Evolutionary conservation across 2,113 vertebrate species (phyloP), one percentile per base, ranked within the genome.

Genomic region (Chaetops frenatus): DNA sequence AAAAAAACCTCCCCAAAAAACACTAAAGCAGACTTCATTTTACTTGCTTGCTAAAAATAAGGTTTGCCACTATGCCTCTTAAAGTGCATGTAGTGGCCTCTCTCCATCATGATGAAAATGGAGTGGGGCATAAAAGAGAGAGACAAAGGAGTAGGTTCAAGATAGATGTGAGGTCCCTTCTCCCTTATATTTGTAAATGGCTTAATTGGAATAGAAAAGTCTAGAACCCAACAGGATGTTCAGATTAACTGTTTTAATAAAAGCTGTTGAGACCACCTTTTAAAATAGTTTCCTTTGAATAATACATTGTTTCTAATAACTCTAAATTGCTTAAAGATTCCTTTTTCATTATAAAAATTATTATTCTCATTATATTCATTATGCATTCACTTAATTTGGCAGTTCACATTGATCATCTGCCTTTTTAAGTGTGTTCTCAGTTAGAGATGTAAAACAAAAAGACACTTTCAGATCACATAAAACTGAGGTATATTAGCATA

Each of bases 301-400:
- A 90, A 96, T 94, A 53, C 76, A 96, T 94, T 79, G 29, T 87
- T 90, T 93, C 88, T 96, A 94, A 92, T 95, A 92, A 94, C 23
- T 54, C 67, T 66, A 58, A 92, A 94, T 84, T 92, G 81, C 82
- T 86, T 88, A 93, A 93, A 36, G 14, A 82, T 74, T 84, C 61
- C 36, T 70, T 93, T 95, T 90, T 88, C 67, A 86, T 94, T 94
- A 88, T 57, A 88, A 95, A 92, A 96, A 86, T 77, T n/a, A 93
- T 95, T 96, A 86, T 94, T 92, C 94, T 95, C 81, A 92, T 92
- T 95, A 80, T 82, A 84, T 96, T 96, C 96, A 94, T 96, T 92
- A 95, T 86, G 16, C 57, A 86, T 92, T 94, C 56, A 58, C 56
- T 53, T 95, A 71, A 91, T 96, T 94, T 95, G 58, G 56, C 65